Percentiles rank a stretch among this genome's conserved stretches.
phyloP scores from a whole-genome alignment of 1,140 invertebrate genomes.

The Thaumatotibia leucotreta region DNA sequence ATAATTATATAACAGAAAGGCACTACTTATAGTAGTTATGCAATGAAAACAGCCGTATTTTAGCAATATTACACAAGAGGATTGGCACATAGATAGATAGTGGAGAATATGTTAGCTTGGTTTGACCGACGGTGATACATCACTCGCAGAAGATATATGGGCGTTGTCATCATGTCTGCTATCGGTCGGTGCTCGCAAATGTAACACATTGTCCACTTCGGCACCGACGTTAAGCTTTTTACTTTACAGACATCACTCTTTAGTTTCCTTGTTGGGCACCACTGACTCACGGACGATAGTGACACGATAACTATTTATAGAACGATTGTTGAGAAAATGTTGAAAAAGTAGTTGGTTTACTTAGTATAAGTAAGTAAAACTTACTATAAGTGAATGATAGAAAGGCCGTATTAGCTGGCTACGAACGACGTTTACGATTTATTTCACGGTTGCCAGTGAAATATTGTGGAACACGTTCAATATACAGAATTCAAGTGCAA shows the following conservation, averaged over 20 bases:
- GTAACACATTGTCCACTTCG: slow-evolving; percentile 32
- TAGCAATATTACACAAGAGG: not conserved
- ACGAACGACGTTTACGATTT: not conserved
- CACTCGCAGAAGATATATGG: slow-evolving; percentile 53
- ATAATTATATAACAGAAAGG: too few species aligned
- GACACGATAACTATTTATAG: not conserved
- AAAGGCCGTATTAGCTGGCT: not conserved
- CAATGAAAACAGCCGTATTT: not conserved
- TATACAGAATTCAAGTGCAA: not conserved
- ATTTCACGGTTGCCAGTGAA: not conserved
- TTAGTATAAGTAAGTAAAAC: not conserved
- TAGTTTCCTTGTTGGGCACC: not conserved
- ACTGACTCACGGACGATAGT: not conserved
- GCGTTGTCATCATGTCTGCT: slow-evolving; percentile 29
- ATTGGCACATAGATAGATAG: not conserved
- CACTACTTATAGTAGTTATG: not conserved
- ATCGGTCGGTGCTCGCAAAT: slow-evolving; percentile 33
- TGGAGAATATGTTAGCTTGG: slow-evolving; percentile 19
- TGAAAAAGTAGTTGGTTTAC: not conserved
- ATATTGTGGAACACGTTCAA: not conserved
- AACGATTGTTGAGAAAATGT: not conserved
- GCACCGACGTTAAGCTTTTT: slow-evolving; percentile 20
- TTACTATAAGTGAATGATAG: not conserved
- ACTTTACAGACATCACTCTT: not conserved
- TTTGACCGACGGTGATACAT: slow-evolving; percentile 45